Evolutionary conservation across 2,888 invertebrate species (phyloP), one percentile per base, ranked within the genome.

Genomic region (Pristionchus fissidentatus): DNA sequence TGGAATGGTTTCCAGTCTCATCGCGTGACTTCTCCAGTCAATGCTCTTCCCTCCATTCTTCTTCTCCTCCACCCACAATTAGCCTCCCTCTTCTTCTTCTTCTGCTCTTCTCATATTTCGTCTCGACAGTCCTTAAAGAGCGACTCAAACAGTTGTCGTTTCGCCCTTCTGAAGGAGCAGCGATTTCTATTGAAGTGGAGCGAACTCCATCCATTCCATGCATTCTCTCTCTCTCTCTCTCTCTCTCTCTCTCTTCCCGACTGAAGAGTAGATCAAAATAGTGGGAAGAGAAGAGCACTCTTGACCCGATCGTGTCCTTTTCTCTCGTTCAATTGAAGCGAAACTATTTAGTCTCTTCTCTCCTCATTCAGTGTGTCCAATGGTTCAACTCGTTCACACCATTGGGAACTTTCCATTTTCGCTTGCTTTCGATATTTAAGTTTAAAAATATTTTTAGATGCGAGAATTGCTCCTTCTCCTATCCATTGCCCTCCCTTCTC

Each of bases 21-120:
- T 66, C 41, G 70, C 70, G 70, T 70, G 70, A 70, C 70, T 70
- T 70, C 70, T 70, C n/a, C n/a, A n/a, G 41, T 43, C 70, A 70
- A 70, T 70, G 70, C 41, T 66, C 62, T 19, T 66, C 62, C 62
- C 29, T 26, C 19, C n/a, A n/a, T n/a, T 26, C 55, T 66, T 70
- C 70, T 70, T 43, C 70, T 70, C 38, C 26, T 5, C 8, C 38
- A 10, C 32, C 22, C 38, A 26, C 79, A 38, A 55, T 79, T 43
- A 26, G 35, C 38, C 46, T 38, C 79, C 26, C n/a, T 57, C 46
- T 35, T 19, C 78, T n/a, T n/a, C 60, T 60, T 60, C 60, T 60
- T n/a, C 60, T 26, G 3, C 57, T 55, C 79, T 26, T 52, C 55
- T 79, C 79, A 8, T 38, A 43, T 57, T 57, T 26, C 57, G 15